A percentile compares a stretch with the other conserved stretches of the same genome.
Evolutionary conservation across 2,888 invertebrate genomes (phyloP).

Genomic region (Tipula lateralis): DNA sequence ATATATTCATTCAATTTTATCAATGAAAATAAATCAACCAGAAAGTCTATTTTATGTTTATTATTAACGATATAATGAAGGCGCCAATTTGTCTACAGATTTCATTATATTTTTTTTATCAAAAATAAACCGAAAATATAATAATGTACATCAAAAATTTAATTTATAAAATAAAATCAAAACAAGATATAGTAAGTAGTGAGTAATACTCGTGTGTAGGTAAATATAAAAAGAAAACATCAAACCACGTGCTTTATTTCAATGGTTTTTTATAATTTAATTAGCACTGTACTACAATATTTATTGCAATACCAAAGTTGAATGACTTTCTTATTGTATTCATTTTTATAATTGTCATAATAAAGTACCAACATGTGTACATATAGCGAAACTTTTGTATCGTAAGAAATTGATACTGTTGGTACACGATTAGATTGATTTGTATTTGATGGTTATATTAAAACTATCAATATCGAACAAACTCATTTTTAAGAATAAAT

Average conservation of each 20-base stretch:
- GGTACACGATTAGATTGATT: too few relatives aligned
- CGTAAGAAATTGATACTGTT: too few relatives aligned
- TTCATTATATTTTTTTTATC: neutral
- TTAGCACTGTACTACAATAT: neutral
- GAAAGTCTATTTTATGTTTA: neutral
- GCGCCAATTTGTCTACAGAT: neutral
- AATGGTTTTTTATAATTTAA: neutral
- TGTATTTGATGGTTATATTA: too few relatives aligned
- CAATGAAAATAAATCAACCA: neutral
- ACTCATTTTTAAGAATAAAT: too few relatives aligned
- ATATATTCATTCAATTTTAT: constrained; percentile 31
- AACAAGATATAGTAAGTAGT: neutral
- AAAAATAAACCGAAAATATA: neutral
- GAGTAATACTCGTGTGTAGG: neutral
- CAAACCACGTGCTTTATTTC: neutral
- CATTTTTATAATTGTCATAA: neutral
- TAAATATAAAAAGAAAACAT: neutral
- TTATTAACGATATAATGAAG: neutral
- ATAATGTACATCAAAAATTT: neutral
- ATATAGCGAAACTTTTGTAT: too few relatives aligned
- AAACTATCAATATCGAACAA: too few relatives aligned
- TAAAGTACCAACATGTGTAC: too few relatives aligned
- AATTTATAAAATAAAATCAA: neutral
- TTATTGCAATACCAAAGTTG: neutral
- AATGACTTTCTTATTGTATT: neutral